Percentiles rank a stretch among this genome's conserved stretches.
Evolutionary conservation across 1,140 invertebrate genomes (phyloP).

Genomic region (Brachionus manjavacas): DNA sequence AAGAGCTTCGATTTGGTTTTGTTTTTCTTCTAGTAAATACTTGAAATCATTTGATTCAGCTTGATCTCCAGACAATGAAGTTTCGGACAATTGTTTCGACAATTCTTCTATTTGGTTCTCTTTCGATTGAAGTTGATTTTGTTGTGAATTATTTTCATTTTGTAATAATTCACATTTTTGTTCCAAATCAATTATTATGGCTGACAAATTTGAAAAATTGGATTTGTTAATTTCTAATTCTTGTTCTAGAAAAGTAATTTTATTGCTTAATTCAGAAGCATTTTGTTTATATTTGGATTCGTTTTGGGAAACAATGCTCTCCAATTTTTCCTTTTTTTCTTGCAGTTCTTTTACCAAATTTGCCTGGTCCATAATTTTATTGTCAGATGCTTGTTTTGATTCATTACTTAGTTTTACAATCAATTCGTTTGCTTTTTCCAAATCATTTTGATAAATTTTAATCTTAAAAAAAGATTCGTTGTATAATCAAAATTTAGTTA

Average conservation of each 20-base stretch:
- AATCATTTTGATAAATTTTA: neutral
- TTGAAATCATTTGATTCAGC: neutral
- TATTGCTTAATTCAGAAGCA: neutral
- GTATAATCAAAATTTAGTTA: too few species aligned
- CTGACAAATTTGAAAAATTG: neutral
- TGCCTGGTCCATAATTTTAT: neutral
- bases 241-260: neutral
- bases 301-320: neutral
- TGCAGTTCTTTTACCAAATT: neutral
- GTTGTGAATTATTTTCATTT: neutral
- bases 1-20: slow-evolving; percentile 11
- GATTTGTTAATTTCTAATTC: neutral
- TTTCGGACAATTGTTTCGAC: neutral
- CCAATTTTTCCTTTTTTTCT: neutral
- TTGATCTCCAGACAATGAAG: neutral
- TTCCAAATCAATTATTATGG: neutral
- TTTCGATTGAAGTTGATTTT: neutral
- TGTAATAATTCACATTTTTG: neutral
- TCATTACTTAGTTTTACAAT: neutral
- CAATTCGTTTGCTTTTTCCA: slow-evolving; percentile 1
- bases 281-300: neutral
- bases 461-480: neutral
- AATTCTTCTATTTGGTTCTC: neutral
- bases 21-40: neutral
- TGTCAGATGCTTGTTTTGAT: neutral